Conservation (phyloP, 2,888 invertebrate genomes). For the Scelioninae gen. 2 region DNA sequence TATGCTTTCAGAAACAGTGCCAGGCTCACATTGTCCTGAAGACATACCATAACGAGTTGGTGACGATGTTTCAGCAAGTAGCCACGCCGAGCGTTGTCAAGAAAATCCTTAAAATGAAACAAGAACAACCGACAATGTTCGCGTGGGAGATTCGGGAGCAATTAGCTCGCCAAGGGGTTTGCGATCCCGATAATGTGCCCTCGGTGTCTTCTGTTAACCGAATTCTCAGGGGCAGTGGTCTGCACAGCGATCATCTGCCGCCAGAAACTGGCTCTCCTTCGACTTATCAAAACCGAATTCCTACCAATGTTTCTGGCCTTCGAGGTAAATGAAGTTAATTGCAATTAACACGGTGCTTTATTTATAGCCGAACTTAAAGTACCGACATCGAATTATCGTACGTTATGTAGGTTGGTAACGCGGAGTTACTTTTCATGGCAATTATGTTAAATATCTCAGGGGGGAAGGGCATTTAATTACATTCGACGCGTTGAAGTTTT, state of each 20-base stretch:
- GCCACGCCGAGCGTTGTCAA: conserved; percentile 97
- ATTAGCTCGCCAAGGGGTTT: conserved; percentile 91
- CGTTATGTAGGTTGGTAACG: no score
- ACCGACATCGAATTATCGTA: no score
- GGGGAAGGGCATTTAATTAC: no score
- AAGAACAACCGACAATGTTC: conserved; percentile 96
- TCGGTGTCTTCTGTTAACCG: conserved; percentile 96
- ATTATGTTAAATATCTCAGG: no score
- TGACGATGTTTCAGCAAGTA: conserved; percentile 86
- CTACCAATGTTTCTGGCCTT: conserved; percentile 65
- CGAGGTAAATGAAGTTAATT: conserved; percentile 65
- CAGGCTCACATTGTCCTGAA: conserved; percentile 58
- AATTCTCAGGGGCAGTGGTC: conserved; percentile 91
- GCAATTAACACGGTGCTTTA: no score
- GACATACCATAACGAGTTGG: conserved; percentile 59
- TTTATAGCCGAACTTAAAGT: no score
- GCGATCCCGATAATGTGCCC: conserved; percentile 93
- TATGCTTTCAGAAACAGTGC: conserved; percentile 60
- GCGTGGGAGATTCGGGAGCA: conserved; percentile 97
- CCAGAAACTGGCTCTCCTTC: conserved; percentile 63
- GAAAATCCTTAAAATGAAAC: conserved; percentile 94
- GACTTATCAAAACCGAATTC: conserved; percentile 68
- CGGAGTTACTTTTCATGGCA: no score
- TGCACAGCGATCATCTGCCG: conserved; percentile 79
- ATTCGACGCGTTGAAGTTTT: no score